Evolutionary conservation across 2,113 vertebrate genomes (phyloP).

Genomic region (Numenius arquata): DNA sequence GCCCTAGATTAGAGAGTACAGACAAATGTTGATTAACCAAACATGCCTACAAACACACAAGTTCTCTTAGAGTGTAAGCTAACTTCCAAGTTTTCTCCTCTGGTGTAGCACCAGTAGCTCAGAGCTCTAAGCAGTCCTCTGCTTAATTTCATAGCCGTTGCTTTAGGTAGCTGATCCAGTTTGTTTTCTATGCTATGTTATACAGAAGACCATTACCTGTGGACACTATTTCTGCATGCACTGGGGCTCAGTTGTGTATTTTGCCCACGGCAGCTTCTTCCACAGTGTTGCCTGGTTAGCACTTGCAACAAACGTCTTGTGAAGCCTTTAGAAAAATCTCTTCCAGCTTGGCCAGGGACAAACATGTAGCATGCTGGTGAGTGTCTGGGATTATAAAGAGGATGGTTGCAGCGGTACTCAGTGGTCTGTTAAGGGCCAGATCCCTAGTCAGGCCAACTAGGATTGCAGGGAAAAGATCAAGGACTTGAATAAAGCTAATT

Average conservation of each 20-base stretch:
- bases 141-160: not conserved
- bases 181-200: not conserved
- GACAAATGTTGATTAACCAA: not conserved
- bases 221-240: not conserved
- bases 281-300: not conserved
- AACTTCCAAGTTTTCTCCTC: not conserved
- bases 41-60: not conserved
- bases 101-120: not conserved
- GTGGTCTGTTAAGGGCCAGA: not conserved
- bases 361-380: not conserved
- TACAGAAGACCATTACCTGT: not conserved
- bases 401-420: not conserved
- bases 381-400: not conserved
- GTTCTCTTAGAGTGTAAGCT: not conserved
- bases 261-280: not conserved
- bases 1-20: not conserved
- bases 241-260: not conserved
- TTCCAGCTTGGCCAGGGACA: not conserved
- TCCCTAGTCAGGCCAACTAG: not conserved
- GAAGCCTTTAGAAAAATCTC: not conserved
- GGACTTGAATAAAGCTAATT: not conserved
- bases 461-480: not conserved
- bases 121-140: not conserved
- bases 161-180: not conserved
- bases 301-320: not conserved